phyloP scores from a whole-genome alignment of 2,888 invertebrate species.

The Lobophora halterata region DNA sequence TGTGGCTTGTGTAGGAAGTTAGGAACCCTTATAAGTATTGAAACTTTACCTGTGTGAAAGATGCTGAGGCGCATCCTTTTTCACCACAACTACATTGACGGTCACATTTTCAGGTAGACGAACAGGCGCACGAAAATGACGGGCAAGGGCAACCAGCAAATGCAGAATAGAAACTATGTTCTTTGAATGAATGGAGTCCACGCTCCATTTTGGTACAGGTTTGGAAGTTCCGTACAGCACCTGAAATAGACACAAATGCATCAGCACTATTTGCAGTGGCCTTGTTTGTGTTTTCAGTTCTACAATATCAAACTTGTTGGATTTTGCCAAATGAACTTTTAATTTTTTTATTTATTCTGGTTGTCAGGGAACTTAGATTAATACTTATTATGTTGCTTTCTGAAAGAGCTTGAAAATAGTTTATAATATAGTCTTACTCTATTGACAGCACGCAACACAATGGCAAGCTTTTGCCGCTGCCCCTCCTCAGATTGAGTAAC shows the following conservation, averaged over 20 bases:
- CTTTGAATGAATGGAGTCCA: conserved; percentile 97
- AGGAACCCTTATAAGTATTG: conserved; percentile 1
- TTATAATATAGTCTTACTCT: conserved; percentile 74
- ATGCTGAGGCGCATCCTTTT: conserved; percentile 85
- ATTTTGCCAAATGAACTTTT: too few relatives aligned
- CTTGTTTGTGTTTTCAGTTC: too few relatives aligned
- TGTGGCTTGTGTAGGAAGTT: too few relatives aligned
- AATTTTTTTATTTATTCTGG: too few relatives aligned
- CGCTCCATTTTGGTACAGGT: conserved; percentile 96
- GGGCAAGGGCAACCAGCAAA: conserved; percentile 93
- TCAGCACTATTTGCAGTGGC: too few relatives aligned
- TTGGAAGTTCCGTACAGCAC: conserved; percentile 86
- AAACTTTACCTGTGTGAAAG: conserved; percentile 81
- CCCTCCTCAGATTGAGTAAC: conserved; percentile 99
- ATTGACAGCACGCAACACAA: conserved; percentile 94
- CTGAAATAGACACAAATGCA: conserved; percentile 60
- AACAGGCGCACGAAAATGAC: conserved; percentile 97
- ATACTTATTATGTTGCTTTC: too few relatives aligned
- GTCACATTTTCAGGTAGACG: conserved; percentile 98
- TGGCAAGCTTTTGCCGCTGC: conserved; percentile 95
- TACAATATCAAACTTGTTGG: too few relatives aligned
- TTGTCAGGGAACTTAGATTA: too few relatives aligned
- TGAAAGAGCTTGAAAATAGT: too few relatives aligned
- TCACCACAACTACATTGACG: conserved; percentile 95
- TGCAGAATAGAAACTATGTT: conserved; percentile 98